Evolutionary conservation across 1,140 invertebrate genomes (phyloP), one percentile per base, ranked within the genome.

Genomic region (Caenorhabditis brenneri): DNA sequence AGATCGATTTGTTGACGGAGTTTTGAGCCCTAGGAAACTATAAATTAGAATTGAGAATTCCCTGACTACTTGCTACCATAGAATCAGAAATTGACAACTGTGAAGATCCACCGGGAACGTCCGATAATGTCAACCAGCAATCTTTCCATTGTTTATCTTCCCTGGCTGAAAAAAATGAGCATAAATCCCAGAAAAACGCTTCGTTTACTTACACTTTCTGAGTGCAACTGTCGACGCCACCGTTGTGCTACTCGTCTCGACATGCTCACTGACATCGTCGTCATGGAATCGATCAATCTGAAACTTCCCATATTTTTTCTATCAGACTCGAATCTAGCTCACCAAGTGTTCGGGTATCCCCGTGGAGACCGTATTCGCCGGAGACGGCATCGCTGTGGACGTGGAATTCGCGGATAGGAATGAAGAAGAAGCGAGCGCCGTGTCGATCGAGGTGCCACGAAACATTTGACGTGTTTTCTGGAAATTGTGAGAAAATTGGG

Each of bases 81-180:
- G 65, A 74, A 42, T 74, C 65, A 10, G 42, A 74, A 42, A 74
- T 22, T n/a, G 65, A 42, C 1, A 74, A n/a, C 33, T 74, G 65
- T 1, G 27, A 33, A 42, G 65, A 42, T 74, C 65, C 65, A 10
- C 65, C 36, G n/a, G 65, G 65, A 42, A 42, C 27, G 24, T 74
- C 65, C 9, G 65, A 74, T 42, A 74, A 24, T 42, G 65, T 74
- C 36, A 74, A 6, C 65, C 65, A 74, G n/a, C 65, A 74, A 3
- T 74, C 65, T 42, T 74, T 74, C 65, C 65, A 74, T 46, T 46
- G 36, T 24, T 74, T 74, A 2, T 74, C 65, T 46, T 74, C 65
- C 33, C 65, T 33, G 5, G 65, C 65, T 74, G 65, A 2, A 74
- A 74, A 65, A 36, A n/a, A n/a, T n/a, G n/a, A n/a, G n/a, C n/a